phyloP scores from a whole-genome alignment of 2,888 invertebrate genomes.

The Taphrorychus bicolor region DNA sequence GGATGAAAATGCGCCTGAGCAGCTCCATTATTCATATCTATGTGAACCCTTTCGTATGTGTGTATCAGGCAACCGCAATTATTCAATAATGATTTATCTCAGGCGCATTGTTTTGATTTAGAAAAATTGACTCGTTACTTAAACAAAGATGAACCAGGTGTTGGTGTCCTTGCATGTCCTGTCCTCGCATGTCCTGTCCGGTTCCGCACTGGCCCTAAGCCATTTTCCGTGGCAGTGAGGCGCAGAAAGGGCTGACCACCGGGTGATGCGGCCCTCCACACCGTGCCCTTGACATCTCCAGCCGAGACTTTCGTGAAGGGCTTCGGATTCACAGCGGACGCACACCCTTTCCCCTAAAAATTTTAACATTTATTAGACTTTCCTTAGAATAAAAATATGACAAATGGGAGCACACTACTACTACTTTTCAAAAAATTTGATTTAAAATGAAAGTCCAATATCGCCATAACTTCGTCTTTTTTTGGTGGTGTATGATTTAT shows the following conservation, averaged over 20 bases:
- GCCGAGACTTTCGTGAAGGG: conserved; percentile 75
- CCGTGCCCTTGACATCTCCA: conserved; percentile 89
- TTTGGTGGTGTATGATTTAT: neutral
- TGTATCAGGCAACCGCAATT: neutral
- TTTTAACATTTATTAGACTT: conserved; percentile 19
- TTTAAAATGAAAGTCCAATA: neutral
- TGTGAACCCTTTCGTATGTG: neutral
- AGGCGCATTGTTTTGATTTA: neutral
- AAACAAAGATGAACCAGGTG: conserved; percentile 57
- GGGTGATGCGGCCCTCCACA: conserved; percentile 74
- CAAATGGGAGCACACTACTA: no score
- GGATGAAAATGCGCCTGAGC: neutral
- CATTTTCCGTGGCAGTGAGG: conserved; percentile 91
- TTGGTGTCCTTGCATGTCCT: conserved; percentile 52
- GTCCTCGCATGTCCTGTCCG: conserved; percentile 52
- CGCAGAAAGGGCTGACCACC: conserved; percentile 85
- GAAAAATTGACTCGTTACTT: conserved; percentile 26
- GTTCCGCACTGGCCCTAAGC: conserved; percentile 65
- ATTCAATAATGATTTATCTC: neutral
- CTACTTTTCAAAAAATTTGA: no score
- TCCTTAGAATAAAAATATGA: no score
- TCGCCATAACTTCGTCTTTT: neutral
- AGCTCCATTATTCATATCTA: neutral
- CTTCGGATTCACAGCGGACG: conserved; percentile 84
- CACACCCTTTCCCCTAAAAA: conserved; percentile 75